Evolutionary conservation across 2,113 vertebrate genomes (phyloP), one percentile per base, ranked within the genome.

Genomic region (Larimichthys crocea): DNA sequence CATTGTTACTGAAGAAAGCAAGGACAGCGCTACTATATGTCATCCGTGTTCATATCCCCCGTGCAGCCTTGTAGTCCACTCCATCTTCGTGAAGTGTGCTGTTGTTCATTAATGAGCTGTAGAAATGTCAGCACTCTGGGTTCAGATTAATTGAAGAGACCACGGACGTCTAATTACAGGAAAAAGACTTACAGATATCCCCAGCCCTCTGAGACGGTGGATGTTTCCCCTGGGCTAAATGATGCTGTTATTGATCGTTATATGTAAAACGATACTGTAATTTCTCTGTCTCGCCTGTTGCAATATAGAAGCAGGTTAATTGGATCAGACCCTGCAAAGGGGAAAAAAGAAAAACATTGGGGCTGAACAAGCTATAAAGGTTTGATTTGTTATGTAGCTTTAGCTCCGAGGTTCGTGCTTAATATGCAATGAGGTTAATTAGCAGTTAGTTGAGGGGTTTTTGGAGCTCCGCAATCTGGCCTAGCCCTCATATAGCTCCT

Each of bases 111-210:
- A 92, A 89, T 87, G 83, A 90, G 89, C 83, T 77, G 73, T 79
- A 71, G 79, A 92, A 90, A 94, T 92, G 92, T 90, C 90, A 92
- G 31, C 17, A 20, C 82, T 83, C 66, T 79, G 83, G 92, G 83
- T 92, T 82, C 49, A 79, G 76, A 88, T 90, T 90, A 92, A 94
- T 91, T 91, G 86, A 93, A 85, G 79, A 87, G 88, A 75, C 73
- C 55, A 46, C 42, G 59, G 86, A 92, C 29, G 68, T 84, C 70
- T 91, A 91, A 94, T 94, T 94, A 93, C 84, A 86, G 88, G 85
- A 86, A 88, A 89, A 90, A 89, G 83, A 89, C 85, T 88, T 72
- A 69, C 86, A 90, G 91, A 92, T 89, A 91, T 86, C 53, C 49
- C n/a, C 83, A 76, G 49, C 72, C 83, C 73, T 84, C 46, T 63